Conservation (phyloP, 2,888 invertebrate species). For the Caenorhabditis auriculariae region DNA sequence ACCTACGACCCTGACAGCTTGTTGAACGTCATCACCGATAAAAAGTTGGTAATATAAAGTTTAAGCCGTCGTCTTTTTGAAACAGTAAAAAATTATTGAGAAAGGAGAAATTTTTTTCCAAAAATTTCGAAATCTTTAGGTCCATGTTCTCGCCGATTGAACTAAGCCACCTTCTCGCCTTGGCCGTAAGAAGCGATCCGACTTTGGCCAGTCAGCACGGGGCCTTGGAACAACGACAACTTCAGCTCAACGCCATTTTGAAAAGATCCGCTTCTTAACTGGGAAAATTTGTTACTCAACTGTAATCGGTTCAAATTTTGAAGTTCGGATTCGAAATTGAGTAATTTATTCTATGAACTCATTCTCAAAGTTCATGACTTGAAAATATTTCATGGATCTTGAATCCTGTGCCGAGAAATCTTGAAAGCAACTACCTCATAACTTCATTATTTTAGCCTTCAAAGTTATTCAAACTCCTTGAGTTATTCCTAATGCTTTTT, state of each 20-base stretch:
- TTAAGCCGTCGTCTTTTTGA: not conserved
- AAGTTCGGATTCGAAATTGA: conserved; percentile 5
- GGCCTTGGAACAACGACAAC: conserved; percentile 71
- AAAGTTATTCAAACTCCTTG: too few species aligned
- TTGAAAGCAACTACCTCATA: too few species aligned
- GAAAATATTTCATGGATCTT: too few species aligned
- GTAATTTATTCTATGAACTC: too few species aligned
- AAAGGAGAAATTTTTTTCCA: too few species aligned
- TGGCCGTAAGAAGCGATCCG: conserved; percentile 74
- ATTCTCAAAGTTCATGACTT: too few species aligned
- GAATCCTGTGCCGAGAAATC: too few species aligned
- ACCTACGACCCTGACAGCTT: conserved; percentile 65
- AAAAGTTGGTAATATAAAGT: conserved; percentile 67
- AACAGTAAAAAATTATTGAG: not conserved
- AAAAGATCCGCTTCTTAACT: too few species aligned
- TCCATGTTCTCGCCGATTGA: conserved; percentile 20
- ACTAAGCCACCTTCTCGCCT: conserved; percentile 68
- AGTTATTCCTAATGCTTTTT: too few species aligned
- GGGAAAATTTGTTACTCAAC: too few species aligned
- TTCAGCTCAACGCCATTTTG: conserved; percentile 81
- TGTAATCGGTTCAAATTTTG: too few species aligned
- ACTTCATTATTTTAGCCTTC: too few species aligned
- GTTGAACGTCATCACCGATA: conserved; percentile 49
- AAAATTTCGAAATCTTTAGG: conserved; percentile 3
- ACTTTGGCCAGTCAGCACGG: conserved; percentile 63